Evolutionary conservation across 2,888 invertebrate species (phyloP), one percentile per base, ranked within the genome.

Genomic region (Polydrusus cervinus): DNA sequence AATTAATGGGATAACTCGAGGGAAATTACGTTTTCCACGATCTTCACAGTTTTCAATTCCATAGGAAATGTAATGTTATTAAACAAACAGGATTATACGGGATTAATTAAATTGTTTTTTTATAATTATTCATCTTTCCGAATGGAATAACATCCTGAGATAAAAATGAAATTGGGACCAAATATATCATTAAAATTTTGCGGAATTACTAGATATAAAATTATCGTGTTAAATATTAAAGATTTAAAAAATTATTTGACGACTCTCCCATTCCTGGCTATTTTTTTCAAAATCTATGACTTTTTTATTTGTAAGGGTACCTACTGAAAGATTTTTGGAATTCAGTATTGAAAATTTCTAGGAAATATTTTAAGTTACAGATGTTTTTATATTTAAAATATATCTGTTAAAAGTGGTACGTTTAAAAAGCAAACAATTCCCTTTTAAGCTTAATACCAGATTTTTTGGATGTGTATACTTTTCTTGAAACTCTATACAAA

Each of bases 21-120:
- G 40, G 14, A 47, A 14, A 47, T 14, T 47, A 47, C 47, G 14
- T 47, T 47, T 14, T 8, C 47, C n/a, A 47, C n/a, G 8, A 14
- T 47, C n/a, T 14, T 3, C 2, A 47, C 47, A 3, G 47, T 14
- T 47, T 14, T 1, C 47, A 47, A 47, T 47, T 47, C 14, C 10
- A 47, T 47, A 47, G n/a, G 3, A 47, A 47, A 47, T 47, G n/a
- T n/a, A n/a, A n/a, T n/a, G n/a, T 47, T n/a, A n/a, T 47, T 47
- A 14, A 47, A 47, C 47, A 47, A 47, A 47, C 47, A 3, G 47
- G 14, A 47, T 47, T 47, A 14, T 47, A 47, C 8, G 14, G 8
- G 14, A 14, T 47, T 47, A n/a, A 47, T 47, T 14, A 47, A 47
- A 14, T 13, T 14, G 47, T 47, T 47, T 47, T 13, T 14, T 47